These are phyloP conservation scores for Leptura quadrifasciata DNA, from an alignment of 2,888 invertebrate species.

Conservation along the genomic window DNA sequence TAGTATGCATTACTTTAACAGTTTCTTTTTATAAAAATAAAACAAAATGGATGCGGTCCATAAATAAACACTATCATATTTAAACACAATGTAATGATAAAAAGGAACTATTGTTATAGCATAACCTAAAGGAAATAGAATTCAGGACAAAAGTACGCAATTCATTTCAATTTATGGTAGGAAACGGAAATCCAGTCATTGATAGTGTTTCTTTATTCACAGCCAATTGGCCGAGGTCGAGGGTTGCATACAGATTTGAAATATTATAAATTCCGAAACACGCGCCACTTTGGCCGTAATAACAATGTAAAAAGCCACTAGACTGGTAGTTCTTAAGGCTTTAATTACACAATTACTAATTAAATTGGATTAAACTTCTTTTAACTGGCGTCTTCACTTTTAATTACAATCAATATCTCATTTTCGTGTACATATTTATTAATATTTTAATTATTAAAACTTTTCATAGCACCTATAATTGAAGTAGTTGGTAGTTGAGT, in stretches of 20 bases:
- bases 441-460: neutral
- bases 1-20: too few relatives aligned
- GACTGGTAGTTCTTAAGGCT: conserved; percentile 43
- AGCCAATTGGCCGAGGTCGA: conserved; percentile 65
- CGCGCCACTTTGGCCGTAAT: conserved; percentile 62
- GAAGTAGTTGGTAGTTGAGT: neutral
- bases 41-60: too few relatives aligned
- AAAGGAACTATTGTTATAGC: neutral
- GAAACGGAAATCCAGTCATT: conserved; percentile 35
- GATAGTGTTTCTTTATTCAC: conserved; percentile 62
- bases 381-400: conserved; percentile 22
- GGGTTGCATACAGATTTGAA: conserved; percentile 68
- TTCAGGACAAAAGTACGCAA: neutral
- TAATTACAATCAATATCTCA: conserved; percentile 8
- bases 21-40: too few relatives aligned
- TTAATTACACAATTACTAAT: conserved; percentile 52
- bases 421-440: conserved; percentile 1
- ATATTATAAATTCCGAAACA: conserved; percentile 66
- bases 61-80: too few relatives aligned
- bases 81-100: too few relatives aligned
- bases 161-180: conserved; percentile 27
- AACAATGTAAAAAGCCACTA: conserved; percentile 59
- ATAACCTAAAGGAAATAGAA: neutral
- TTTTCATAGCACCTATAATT: neutral
- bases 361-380: conserved; percentile 47